phyloP scores from a whole-genome alignment of 30 jellyfish, hydroid and myxozoan genomes.

The Kudoa iwatai region DNA sequence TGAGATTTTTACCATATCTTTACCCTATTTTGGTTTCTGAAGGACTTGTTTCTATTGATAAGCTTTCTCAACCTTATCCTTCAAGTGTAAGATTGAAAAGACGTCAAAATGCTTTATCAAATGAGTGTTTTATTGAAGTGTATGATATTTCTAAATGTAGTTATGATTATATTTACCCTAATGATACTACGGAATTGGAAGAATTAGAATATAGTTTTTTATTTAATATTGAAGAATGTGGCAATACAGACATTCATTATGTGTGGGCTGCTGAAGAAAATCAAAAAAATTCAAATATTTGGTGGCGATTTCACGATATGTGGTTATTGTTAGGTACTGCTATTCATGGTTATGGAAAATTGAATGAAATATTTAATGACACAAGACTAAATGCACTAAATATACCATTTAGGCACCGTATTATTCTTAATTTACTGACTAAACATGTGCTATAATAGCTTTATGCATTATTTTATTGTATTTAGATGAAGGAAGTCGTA shows the following conservation, averaged over 20 bases:
- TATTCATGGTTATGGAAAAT: constrained; percentile 18
- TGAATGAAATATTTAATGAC: not conserved
- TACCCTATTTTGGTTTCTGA: not conserved
- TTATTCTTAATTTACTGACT: too few relatives aligned
- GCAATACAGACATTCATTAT: constrained; percentile 65
- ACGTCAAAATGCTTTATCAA: not conserved
- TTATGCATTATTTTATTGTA: too few relatives aligned
- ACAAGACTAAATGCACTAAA: not conserved
- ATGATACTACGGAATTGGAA: not conserved
- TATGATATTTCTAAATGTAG: too few relatives aligned
- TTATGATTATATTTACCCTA: not conserved
- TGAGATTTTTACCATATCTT: not conserved
- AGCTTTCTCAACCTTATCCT: too few relatives aligned
- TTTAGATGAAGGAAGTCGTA: too few relatives aligned
- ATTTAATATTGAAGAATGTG: constrained; percentile 87
- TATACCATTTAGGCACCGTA: not conserved
- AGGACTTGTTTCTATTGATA: not conserved
- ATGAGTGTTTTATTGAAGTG: too few relatives aligned
- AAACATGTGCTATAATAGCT: too few relatives aligned
- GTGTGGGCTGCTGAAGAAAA: constrained; percentile 95
- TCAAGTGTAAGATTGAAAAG: not conserved
- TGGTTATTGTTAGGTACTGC: constrained; percentile 82
- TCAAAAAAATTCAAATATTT: constrained; percentile 28
- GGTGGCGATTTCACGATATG: constrained; percentile 96
- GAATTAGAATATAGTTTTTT: constrained; percentile 11